A percentile compares a stretch with the other conserved stretches of the same genome.
phyloP scores from a whole-genome alignment of 2,797 vertebrate genomes.

The Protonibea diacanthus region DNA sequence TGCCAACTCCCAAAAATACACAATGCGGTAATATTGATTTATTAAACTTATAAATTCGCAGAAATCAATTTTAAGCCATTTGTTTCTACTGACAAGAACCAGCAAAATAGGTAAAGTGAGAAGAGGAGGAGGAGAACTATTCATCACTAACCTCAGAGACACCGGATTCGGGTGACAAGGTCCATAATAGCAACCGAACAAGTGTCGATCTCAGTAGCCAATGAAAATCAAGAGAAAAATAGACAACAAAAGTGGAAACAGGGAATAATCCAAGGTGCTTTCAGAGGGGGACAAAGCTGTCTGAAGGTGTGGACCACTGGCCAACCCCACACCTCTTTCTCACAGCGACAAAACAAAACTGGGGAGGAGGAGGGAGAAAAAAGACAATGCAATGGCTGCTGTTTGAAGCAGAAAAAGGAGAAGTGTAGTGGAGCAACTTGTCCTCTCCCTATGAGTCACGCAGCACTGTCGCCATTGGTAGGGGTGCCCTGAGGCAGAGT shows the following conservation, averaged over 20 bases:
- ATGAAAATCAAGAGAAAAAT: slow-evolving; percentile 61
- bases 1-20: neutral
- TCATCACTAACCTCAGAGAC: slow-evolving; percentile 85
- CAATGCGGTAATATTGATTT: neutral
- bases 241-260: slow-evolving; percentile 61
- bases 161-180: slow-evolving; percentile 74
- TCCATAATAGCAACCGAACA: slow-evolving; percentile 81
- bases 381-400: slow-evolving; percentile 80
- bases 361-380: slow-evolving; percentile 33
- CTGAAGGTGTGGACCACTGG: slow-evolving; percentile 71
- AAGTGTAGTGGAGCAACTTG: slow-evolving; percentile 86
- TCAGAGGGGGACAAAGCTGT: slow-evolving; percentile 54
- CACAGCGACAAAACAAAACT: slow-evolving; percentile 73
- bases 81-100: slow-evolving; percentile 7
- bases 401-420: slow-evolving; percentile 84
- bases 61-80: slow-evolving; percentile 1
- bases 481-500: slow-evolving; percentile 73
- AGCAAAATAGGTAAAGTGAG: slow-evolving; percentile 31
- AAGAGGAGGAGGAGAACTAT: slow-evolving; percentile 48
- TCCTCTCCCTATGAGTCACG: slow-evolving; percentile 87
- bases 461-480: slow-evolving; percentile 83
- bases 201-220: slow-evolving; percentile 72
- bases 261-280: slow-evolving; percentile 82
- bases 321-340: slow-evolving; percentile 68
- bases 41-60: neutral